Conservation (phyloP, 2,113 vertebrate genomes). For the Oreamnos americanus region DNA sequence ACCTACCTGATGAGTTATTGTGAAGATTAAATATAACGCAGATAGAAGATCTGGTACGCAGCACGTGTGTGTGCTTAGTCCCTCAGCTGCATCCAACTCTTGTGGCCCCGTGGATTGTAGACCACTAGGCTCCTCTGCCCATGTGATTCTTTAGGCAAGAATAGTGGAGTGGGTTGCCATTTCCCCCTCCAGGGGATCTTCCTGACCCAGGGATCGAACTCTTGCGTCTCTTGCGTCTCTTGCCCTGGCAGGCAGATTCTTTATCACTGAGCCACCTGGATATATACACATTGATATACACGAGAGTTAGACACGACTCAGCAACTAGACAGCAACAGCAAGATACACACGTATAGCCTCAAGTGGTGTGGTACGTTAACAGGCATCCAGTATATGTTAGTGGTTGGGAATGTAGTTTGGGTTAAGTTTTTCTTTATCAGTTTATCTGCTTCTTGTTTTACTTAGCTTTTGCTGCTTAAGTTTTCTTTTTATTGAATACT, state of each 20-base stretch:
- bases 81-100: accelerated
- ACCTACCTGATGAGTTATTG: background rate
- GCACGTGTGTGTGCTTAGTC: background rate
- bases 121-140: background rate
- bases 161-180: background rate
- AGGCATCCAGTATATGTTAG: background rate
- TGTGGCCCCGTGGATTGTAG: background rate
- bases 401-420: background rate
- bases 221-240: background rate
- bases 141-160: background rate
- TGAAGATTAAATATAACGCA: background rate
- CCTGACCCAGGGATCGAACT: background rate
- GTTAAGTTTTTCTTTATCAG: background rate
- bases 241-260: background rate
- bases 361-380: background rate
- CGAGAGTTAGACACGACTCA: background rate
- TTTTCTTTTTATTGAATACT: background rate
- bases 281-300: background rate
- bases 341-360: background rate
- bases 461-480: background rate
- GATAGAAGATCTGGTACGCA: background rate
- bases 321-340: background rate
- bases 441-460: background rate
- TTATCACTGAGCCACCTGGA: background rate
- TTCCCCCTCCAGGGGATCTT: background rate